Evolutionary conservation across 2,113 vertebrate genomes (phyloP).

Genomic region (Plectropomus leopardus): DNA sequence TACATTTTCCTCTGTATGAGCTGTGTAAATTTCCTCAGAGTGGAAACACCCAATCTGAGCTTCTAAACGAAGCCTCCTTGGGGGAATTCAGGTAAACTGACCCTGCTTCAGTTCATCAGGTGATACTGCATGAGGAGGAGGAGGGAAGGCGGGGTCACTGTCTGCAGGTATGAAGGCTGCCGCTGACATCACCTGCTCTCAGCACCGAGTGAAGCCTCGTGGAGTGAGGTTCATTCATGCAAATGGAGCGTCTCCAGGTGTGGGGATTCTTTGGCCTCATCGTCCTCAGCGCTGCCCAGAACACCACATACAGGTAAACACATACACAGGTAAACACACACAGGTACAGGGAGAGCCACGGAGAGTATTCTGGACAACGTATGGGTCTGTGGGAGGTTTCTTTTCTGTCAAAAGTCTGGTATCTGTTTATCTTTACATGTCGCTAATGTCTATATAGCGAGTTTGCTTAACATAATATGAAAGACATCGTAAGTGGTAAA

Average conservation of each 20-base stretch:
- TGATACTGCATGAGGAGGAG: conserved; percentile 6
- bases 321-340: background rate
- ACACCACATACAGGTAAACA: conserved; percentile 20
- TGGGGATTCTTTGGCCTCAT: conserved; percentile 48
- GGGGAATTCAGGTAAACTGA: conserved; percentile 26
- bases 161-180: conserved; percentile 33
- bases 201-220: background rate
- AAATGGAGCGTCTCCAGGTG: conserved; percentile 70
- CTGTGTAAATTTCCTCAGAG: background rate
- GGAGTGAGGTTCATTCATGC: background rate
- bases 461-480: no score
- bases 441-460: no score
- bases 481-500: background rate
- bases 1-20: background rate
- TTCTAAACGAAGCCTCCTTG: background rate
- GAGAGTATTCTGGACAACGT: no score
- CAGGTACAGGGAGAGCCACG: background rate
- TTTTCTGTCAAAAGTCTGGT: no score
- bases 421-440: no score
- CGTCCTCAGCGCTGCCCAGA: conserved; percentile 13
- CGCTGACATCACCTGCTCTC: background rate
- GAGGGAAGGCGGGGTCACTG: background rate
- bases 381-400: no score
- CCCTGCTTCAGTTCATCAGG: conserved; percentile 7
- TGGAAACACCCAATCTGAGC: conserved; percentile 27